phyloP scores from a whole-genome alignment of 2,113 vertebrate species.

The Cygnus atratus region DNA sequence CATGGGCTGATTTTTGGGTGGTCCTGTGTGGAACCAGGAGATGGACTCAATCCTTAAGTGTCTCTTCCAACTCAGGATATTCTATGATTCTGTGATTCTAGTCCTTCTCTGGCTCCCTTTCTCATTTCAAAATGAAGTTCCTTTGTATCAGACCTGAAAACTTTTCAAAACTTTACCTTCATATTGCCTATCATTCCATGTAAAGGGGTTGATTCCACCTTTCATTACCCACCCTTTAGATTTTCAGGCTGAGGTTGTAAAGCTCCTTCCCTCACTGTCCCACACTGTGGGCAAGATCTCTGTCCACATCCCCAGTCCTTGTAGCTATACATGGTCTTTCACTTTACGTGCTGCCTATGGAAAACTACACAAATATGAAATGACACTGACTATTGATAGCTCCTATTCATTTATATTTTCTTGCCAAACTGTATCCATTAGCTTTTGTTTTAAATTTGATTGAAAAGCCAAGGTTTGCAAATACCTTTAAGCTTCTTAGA shows the following conservation, averaged over 20 bases:
- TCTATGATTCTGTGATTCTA: too few relatives aligned
- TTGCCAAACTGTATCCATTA: neutral
- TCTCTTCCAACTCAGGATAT: too few relatives aligned
- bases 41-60: too few relatives aligned
- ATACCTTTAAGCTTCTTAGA: neutral
- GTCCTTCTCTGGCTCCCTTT: neutral
- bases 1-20: too few relatives aligned
- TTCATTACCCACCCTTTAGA: neutral
- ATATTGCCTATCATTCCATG: accelerated
- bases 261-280: neutral
- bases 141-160: neutral
- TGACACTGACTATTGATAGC: neutral
- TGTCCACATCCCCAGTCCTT: neutral
- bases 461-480: neutral
- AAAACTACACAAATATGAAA: neutral
- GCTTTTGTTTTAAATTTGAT: neutral
- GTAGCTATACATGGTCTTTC: neutral
- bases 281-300: accelerated
- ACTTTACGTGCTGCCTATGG: neutral
- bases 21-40: too few relatives aligned
- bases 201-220: neutral
- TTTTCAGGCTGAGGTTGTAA: neutral
- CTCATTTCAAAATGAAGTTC: neutral
- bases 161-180: neutral
- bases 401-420: neutral